Conservation (phyloP, 1,140 invertebrate genomes). For the Drosophila orosa region DNA sequence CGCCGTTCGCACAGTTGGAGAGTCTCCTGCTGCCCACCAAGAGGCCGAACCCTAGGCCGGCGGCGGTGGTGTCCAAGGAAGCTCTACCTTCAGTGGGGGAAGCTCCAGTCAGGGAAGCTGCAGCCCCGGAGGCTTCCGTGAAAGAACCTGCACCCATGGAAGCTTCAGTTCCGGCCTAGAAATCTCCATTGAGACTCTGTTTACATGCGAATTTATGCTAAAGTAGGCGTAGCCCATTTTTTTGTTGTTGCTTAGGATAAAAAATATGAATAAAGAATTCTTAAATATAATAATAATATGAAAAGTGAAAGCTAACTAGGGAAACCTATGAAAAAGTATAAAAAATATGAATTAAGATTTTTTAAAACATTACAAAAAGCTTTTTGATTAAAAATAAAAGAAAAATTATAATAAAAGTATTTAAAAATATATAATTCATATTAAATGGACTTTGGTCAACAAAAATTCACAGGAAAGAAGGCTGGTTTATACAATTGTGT, state of each 20-base stretch:
- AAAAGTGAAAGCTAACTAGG: too few species aligned
- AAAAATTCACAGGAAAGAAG: not conserved
- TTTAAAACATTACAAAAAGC: too few species aligned
- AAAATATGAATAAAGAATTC: not conserved
- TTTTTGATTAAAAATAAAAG: too few species aligned
- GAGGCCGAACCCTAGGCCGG: not conserved
- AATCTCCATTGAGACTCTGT: not conserved
- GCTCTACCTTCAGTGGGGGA: not conserved
- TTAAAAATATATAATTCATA: too few species aligned
- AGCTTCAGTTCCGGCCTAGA: not conserved
- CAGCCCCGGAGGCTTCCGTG: too few species aligned
- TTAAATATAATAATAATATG: not conserved
- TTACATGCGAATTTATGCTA: not conserved
- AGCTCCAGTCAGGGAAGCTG: not conserved
- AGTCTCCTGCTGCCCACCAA: conserved; percentile 30
- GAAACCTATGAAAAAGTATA: too few species aligned
- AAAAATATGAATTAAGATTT: too few species aligned
- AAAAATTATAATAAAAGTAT: too few species aligned
- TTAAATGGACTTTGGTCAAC: too few species aligned
- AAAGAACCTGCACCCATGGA: not conserved
- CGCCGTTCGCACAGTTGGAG: conserved; percentile 49
- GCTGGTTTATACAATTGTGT: not conserved
- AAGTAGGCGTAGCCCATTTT: not conserved
- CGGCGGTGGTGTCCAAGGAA: not conserved
- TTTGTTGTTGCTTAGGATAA: not conserved